Evolutionary conservation across 2,888 invertebrate genomes (phyloP).

Genomic region (Encarsia formosa): DNA sequence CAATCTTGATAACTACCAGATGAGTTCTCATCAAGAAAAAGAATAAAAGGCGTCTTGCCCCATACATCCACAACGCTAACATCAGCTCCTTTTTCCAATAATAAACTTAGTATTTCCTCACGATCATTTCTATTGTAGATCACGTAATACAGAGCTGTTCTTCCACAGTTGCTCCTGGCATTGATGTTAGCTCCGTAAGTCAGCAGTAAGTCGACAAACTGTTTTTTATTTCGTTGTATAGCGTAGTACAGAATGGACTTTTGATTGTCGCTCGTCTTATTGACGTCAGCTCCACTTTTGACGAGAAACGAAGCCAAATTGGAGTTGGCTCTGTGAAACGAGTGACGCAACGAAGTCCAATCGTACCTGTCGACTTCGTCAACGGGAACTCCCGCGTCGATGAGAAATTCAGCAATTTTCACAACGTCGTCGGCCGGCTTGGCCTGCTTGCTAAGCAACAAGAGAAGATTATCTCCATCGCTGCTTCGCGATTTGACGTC

Average conservation of each 20-base stretch:
- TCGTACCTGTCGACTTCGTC: not conserved
- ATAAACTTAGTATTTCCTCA: not conserved
- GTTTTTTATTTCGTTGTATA: not conserved
- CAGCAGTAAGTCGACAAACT: not conserved
- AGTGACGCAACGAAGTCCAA: not conserved
- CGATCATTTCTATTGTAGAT: too few relatives aligned
- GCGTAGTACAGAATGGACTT: not conserved
- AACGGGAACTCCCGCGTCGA: not conserved
- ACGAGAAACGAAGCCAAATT: not conserved
- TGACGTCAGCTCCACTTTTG: not conserved
- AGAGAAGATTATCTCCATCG: too few relatives aligned
- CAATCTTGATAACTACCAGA: too few relatives aligned
- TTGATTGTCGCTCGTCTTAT: not conserved
- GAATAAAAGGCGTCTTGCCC: not conserved
- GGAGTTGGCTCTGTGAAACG: not conserved
- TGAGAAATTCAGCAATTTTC: not conserved
- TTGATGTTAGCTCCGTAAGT: not conserved
- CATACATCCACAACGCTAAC: not conserved
- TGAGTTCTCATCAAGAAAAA: too few relatives aligned
- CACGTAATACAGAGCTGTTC: too few relatives aligned
- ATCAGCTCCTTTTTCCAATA: not conserved
- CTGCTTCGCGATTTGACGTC: too few relatives aligned
- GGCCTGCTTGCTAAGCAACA: too few relatives aligned
- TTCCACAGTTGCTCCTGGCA: too few relatives aligned
- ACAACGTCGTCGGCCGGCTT: too few relatives aligned